Base-by-base conservation (phyloP, 2,888 invertebrate species). In the Chloroclystis v-ata region DNA sequence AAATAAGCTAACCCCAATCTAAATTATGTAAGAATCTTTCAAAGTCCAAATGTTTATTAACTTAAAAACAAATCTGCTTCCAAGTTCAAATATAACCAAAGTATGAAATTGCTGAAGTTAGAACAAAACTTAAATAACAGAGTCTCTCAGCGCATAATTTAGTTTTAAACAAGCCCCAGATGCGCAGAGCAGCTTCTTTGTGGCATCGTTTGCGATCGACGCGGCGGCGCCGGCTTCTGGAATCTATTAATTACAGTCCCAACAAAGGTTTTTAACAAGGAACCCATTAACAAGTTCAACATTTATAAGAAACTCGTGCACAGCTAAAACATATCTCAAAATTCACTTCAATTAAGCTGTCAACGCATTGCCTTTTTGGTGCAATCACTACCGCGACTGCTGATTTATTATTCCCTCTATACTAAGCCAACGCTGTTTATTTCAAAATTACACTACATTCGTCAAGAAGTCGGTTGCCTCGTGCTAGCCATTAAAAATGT, bases 401-500 rank as follows among this genome's bases (percentile, higher is more conserved):
- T 48, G 14, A 29, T 52, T 33, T 20, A 37, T 26, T 49, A 44
- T 51, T 54, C 45, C 32, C 40, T 50, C 28, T 44, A 51, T 43
- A 32, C 52, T 40, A 52, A 61, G 54, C 47, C 58, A 51, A 42
- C 50, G 47, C 43, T 54, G 54, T 59, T 63, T 59, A 56, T 50
- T 59, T 45, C 43, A 28, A 54, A 61, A 60, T 63, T 57, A 65
- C 57, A 55, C 54, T 46, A 59, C 54, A 59, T 61, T 58, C 54
- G 51, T 40, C 47, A 52, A 50, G 41, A 54, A 53, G 42, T 45
- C 25, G 41, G 20, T 29, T 33, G 40, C 38, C 29, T 47, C 38
- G 39, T 10, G 41, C 16, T 12, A 40, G 35, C 46, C 49, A 52
- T 67, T 68, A 63, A 72, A 71, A 65, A 67, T 69, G 60, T 59